Base-by-base conservation (phyloP, 2,888 invertebrate species). In the Acrobasis repandana region DNA sequence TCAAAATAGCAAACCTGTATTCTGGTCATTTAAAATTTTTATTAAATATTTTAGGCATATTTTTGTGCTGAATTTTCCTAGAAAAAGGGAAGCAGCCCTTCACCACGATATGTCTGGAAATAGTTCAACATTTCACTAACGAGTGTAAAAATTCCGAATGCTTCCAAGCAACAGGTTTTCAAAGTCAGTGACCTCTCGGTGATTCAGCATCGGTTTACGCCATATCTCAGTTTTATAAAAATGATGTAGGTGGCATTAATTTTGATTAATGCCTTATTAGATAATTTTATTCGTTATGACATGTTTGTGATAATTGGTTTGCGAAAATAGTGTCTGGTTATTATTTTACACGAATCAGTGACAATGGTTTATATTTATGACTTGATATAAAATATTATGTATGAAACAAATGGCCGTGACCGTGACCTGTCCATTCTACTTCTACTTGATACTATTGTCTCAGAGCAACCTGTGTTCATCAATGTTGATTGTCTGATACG, bases 201-300 rank as follows among this genome's bases (percentile, higher is more conserved):
- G 88, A 89, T 64, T 89, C 87, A 89, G 64, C 68, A 62, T 60
- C 62, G 76, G 81, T 88, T 86, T 86, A 85, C 86, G 65, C 72
- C 63, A 80, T 72, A 38, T 33, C 16, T 33, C 18, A 48, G 11
- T 48, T 48, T 20, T 49, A 34, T 46, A 20, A 46, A 43, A 46
- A 20, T 11, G 18, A 14, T 20, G 10, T 52, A 48, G 16, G 16
- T 28, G 9, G 14, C 28, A 43, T 38, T 49, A 49, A 48, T 48
- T 49, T 36, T 48, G 36, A 58, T 34, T 58, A 58, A 28, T 57
- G 33, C 10, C 18, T 20, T 46, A 49, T 49, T 28, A 50, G 61
- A 65, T 65, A 62, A 56, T 52, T 46, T 16, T 54, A 58, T 52
- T 14, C 46, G 46, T 51, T 64, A 62, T 65, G 60, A 58, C 61